phyloP scores from a whole-genome alignment of 2,113 vertebrate species.

The Zosterops borbonicus region DNA sequence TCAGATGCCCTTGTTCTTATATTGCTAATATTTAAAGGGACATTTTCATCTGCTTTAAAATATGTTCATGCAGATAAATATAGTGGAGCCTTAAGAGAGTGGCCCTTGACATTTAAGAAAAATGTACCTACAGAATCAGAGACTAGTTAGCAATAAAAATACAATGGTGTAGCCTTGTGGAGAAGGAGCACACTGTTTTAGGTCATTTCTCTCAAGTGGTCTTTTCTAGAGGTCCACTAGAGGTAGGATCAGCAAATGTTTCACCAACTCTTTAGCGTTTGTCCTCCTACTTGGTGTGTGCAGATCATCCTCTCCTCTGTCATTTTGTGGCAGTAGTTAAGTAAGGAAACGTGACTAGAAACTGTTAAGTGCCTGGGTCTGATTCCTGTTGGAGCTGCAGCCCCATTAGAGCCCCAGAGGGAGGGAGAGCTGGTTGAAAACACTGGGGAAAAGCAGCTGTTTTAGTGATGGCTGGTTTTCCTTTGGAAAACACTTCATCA shows the following conservation, averaged over 20 bases:
- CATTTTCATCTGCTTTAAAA: neutral
- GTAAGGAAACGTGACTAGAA: accelerated
- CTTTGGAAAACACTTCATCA: neutral
- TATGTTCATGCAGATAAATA: neutral
- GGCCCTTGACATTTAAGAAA: neutral
- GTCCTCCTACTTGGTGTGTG: neutral
- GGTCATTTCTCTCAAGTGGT: neutral
- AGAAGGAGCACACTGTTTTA: neutral
- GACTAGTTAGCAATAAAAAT: neutral
- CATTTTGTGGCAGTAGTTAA: neutral
- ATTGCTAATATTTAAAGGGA: neutral
- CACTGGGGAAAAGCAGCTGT: neutral
- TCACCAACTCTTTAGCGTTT: neutral
- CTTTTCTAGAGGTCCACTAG: neutral
- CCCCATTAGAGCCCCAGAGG: accelerated
- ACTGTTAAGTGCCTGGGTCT: accelerated
- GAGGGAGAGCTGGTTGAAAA: neutral
- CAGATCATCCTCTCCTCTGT: accelerated
- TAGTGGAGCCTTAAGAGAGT: neutral
- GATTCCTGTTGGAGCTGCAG: neutral
- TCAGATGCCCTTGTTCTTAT: neutral
- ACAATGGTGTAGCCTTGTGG: neutral
- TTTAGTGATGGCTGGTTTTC: neutral
- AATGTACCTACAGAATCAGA: neutral
- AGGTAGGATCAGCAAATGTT: neutral